Conservation (phyloP, 2,888 invertebrate species). For the Harmothoe impar region DNA sequence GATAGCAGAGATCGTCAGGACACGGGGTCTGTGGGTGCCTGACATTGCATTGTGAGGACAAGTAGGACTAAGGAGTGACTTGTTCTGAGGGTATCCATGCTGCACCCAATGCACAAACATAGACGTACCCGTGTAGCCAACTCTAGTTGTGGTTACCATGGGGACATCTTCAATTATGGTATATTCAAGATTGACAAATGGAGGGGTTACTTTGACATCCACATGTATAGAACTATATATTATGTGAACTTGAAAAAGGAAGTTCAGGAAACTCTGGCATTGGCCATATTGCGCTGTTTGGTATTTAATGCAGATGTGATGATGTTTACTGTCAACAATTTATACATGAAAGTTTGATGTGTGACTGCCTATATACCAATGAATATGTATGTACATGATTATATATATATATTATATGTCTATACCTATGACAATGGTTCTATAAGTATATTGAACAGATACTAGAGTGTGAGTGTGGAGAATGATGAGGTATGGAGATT, state of each 20-base stretch:
- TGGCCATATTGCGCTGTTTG: background rate
- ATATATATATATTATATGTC: background rate
- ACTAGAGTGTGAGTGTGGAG: background rate
- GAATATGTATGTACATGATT: background rate
- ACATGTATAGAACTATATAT: background rate
- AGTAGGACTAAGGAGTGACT: no score
- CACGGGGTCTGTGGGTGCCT: background rate
- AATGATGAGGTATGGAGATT: background rate
- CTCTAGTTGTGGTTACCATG: background rate
- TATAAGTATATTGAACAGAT: background rate
- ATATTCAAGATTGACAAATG: background rate
- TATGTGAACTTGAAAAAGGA: background rate
- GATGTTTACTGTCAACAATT: constrained; percentile 45
- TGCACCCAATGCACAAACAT: no score
- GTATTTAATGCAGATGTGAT: constrained; percentile 37
- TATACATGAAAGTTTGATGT: constrained; percentile 38
- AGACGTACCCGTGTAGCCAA: no score
- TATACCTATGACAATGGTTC: background rate
- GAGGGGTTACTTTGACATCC: background rate
- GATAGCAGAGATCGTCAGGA: background rate
- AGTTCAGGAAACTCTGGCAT: background rate
- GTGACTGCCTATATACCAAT: constrained; percentile 26
- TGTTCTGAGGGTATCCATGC: no score
- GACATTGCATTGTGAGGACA: no score
- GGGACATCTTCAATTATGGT: background rate